Conservation (phyloP, 2,888 invertebrate genomes). For the Cephalotes varians region DNA sequence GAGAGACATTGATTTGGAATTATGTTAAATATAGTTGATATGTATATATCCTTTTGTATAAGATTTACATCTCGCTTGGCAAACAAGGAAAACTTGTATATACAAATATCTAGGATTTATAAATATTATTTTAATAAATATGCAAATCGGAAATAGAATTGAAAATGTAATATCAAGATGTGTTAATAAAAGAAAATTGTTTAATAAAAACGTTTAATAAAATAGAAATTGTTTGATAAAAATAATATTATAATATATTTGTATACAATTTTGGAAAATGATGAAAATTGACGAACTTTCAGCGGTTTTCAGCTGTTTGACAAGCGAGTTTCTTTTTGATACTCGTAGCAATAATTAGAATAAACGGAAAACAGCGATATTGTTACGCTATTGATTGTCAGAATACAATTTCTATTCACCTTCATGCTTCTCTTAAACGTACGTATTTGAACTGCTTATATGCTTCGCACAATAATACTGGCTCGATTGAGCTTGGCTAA, state of each 20-base stretch:
- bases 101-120: neutral
- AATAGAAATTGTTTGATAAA: neutral
- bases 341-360: constrained; percentile 39
- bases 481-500: constrained; percentile 59
- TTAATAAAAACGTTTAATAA: neutral
- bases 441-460: constrained; percentile 44
- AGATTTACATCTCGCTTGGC: constrained; percentile 1
- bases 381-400: constrained; percentile 74
- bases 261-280: neutral
- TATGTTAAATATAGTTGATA: constrained; percentile 46
- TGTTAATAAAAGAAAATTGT: neutral
- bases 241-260: neutral
- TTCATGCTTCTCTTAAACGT: constrained; percentile 36
- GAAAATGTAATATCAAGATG: neutral
- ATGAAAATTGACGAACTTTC: neutral
- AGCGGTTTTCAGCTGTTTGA: neutral
- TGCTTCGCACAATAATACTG: constrained; percentile 62
- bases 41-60: constrained; percentile 37
- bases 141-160: neutral
- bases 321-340: constrained; percentile 35
- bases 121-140: neutral
- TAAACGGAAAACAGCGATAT: constrained; percentile 38
- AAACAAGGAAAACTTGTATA: neutral
- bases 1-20: constrained; percentile 27
- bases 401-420: constrained; percentile 57